Conservation (phyloP, 2,888 invertebrate genomes). For the Campopleginae sp. region DNA sequence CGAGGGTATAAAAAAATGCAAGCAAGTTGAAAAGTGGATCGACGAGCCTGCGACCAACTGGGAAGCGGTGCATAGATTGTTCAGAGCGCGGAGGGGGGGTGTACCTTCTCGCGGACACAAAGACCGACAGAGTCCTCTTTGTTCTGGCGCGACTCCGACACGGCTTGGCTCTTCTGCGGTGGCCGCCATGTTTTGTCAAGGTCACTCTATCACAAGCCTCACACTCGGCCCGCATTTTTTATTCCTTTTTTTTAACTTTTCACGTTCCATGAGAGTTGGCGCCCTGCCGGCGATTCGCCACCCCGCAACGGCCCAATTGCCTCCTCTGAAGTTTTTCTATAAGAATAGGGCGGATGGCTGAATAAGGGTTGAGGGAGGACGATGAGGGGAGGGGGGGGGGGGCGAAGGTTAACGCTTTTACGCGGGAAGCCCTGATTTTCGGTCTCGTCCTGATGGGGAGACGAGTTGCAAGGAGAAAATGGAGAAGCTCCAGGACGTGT, state of each 20-base stretch:
- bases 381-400: background rate
- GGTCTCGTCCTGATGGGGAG: background rate
- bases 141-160: conserved; percentile 83
- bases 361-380: background rate
- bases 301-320: background rate
- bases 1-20: conserved; percentile 5
- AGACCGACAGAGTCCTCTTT: conserved; percentile 83
- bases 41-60: conserved; percentile 58
- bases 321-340: no score
- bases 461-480: conserved; percentile 5
- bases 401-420: conserved; percentile 68
- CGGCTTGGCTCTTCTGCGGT: conserved; percentile 76
- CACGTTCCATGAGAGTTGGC: no score
- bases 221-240: no score
- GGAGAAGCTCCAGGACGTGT: conserved; percentile 68
- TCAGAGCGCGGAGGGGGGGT: conserved; percentile 67
- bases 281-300: background rate
- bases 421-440: conserved; percentile 67
- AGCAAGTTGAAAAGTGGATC: conserved; percentile 56
- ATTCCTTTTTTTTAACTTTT: conserved; percentile 68
- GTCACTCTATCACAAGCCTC: conserved; percentile 82
- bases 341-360: background rate
- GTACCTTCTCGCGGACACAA: conserved; percentile 80
- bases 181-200: conserved; percentile 84
- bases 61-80: conserved; percentile 65